Evolutionary conservation across 2,888 invertebrate genomes (phyloP).

Genomic region (Cantharis lateralis): DNA sequence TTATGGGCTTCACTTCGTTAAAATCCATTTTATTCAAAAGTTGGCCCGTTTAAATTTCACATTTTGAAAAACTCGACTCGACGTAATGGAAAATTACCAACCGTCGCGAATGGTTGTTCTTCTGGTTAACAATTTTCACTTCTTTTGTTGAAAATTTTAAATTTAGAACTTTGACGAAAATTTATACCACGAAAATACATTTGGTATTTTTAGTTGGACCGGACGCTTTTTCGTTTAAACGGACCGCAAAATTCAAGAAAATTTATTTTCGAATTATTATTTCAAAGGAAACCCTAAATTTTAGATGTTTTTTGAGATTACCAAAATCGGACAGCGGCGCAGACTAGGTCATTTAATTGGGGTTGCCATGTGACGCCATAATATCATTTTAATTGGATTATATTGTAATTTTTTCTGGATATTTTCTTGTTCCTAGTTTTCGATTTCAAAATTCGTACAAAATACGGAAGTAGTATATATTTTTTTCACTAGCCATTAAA

Average conservation of each 20-base stretch:
- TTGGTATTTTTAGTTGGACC: neutral
- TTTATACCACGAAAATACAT: neutral
- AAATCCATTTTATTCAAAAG: neutral
- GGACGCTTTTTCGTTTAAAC: neutral
- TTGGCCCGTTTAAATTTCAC: neutral
- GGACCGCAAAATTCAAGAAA: neutral
- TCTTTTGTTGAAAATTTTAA: neutral
- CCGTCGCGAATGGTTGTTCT: neutral
- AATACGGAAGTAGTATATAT: neutral
- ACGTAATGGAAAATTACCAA: neutral
- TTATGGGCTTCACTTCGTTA: neutral
- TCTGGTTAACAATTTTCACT: neutral
- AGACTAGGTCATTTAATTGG: neutral
- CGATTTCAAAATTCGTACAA: neutral
- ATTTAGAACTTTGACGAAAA: neutral
- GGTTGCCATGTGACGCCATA: neutral
- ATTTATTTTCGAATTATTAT: neutral
- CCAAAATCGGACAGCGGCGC: neutral
- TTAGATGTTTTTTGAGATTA: neutral
- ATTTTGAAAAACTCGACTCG: neutral
- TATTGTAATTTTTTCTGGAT: neutral
- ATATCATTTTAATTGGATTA: neutral
- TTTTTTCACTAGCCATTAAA: neutral
- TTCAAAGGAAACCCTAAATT: neutral
- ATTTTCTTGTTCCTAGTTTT: neutral